Conservation (phyloP, 1,140 invertebrate species). For the Oncopodura yosiiana region DNA sequence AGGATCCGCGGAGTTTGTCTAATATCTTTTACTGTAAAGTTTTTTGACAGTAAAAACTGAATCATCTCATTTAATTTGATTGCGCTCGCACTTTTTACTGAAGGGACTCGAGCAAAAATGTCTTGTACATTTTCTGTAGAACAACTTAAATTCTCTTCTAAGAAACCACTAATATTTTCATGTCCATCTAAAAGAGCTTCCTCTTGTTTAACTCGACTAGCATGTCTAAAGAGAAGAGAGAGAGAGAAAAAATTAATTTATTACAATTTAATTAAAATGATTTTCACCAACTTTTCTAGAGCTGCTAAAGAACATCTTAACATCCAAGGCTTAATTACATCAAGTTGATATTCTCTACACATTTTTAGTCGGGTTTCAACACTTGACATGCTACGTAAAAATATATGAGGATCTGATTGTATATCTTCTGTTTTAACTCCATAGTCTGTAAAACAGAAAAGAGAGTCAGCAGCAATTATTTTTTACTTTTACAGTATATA, state of each 20-base stretch:
- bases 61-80: conserved; percentile 45
- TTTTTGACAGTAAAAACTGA: conserved; percentile 43
- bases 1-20: conserved; percentile 44
- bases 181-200: not conserved
- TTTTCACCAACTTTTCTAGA: conserved; percentile 26
- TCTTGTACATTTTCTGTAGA: conserved; percentile 22
- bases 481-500: not conserved
- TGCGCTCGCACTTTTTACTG: conserved; percentile 42
- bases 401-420: conserved; percentile 45
- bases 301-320: conserved; percentile 41
- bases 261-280: too few relatives aligned
- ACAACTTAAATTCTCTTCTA: conserved; percentile 1
- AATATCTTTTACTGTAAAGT: conserved; percentile 43
- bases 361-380: conserved; percentile 41
- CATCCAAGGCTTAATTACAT: conserved; percentile 49
- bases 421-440: conserved; percentile 42
- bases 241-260: too few relatives aligned
- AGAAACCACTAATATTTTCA: conserved; percentile 5
- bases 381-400: conserved; percentile 40
- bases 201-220: not conserved
- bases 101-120: conserved; percentile 42
- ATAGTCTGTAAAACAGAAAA: conserved; percentile 33
- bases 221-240: not conserved
- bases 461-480: not conserved
- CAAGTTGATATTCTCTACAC: conserved; percentile 41